phyloP scores from a whole-genome alignment of 2,888 invertebrate genomes.

The Diarsia brunnea region DNA sequence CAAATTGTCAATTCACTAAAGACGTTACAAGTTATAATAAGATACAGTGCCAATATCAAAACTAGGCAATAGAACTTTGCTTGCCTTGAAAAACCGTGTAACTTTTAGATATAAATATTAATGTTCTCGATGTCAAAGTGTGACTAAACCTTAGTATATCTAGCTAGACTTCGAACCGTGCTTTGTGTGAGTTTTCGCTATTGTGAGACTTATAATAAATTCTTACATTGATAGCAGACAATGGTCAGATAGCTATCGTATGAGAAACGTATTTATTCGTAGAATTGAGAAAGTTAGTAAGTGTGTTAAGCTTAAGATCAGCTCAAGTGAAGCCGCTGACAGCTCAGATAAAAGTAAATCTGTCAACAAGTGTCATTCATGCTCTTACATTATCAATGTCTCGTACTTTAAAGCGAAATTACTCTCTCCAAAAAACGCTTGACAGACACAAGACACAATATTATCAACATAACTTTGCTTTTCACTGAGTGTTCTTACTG shows the following conservation, averaged over 20 bases:
- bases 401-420: slow-evolving; percentile 12
- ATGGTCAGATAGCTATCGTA: slow-evolving; percentile 25
- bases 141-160: not conserved
- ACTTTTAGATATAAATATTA: slow-evolving; percentile 12
- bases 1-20: not conserved
- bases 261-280: slow-evolving; percentile 9
- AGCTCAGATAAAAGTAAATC: slow-evolving; percentile 42
- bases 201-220: slow-evolving; percentile 21
- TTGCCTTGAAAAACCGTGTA: slow-evolving; percentile 33
- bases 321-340: slow-evolving; percentile 35
- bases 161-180: slow-evolving; percentile 8
- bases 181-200: slow-evolving; percentile 15
- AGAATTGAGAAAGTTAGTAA: slow-evolving; percentile 24
- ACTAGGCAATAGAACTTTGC: slow-evolving; percentile 3
- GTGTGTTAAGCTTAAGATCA: slow-evolving; percentile 11
- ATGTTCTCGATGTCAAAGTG: slow-evolving; percentile 14
- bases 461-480: not conserved
- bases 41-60: slow-evolving; percentile 4
- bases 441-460: not conserved
- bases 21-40: not conserved
- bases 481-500: not conserved
- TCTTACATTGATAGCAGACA: slow-evolving; percentile 10
- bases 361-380: slow-evolving; percentile 23
- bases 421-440: slow-evolving; percentile 9
- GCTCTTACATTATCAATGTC: slow-evolving; percentile 17